phyloP scores from a whole-genome alignment of 2,888 invertebrate species.

The Itoplectis maculator region DNA sequence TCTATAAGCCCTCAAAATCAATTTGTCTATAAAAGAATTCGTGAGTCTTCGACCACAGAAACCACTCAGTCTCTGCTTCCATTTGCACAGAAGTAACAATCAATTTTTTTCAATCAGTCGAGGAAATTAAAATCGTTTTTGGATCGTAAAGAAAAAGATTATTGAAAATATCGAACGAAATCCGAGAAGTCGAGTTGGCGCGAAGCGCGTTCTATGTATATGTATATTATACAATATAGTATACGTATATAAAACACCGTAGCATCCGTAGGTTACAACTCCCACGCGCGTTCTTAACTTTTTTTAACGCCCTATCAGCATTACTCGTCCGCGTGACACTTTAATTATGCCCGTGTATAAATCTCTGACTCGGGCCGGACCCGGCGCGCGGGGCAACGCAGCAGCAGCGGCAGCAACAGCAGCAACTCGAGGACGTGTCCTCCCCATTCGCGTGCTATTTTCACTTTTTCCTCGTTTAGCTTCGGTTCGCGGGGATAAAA shows the following conservation, averaged over 20 bases:
- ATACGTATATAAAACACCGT: neutral
- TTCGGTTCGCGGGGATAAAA: conserved; percentile 16
- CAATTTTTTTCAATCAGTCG: too few species aligned
- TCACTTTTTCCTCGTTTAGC: conserved; percentile 26
- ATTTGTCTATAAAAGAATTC: too few species aligned
- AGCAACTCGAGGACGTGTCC: conserved; percentile 52
- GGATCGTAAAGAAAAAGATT: too few species aligned
- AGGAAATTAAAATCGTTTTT: too few species aligned
- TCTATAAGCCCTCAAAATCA: too few species aligned
- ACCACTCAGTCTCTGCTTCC: too few species aligned
- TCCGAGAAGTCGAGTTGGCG: neutral
- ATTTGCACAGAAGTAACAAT: too few species aligned
- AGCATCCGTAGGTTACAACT: conserved; percentile 46
- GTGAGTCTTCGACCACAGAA: too few species aligned
- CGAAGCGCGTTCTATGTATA: conserved; percentile 2
- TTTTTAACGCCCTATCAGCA: conserved; percentile 79
- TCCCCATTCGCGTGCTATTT: conserved; percentile 61
- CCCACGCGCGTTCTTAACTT: conserved; percentile 52
- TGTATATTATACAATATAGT: neutral
- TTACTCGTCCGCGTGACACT: conserved; percentile 81
- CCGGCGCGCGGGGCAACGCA: conserved; percentile 56
- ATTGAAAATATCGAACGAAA: too few species aligned
- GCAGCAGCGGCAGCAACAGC: too few species aligned
- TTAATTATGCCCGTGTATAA: conserved; percentile 82
- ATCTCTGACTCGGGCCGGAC: conserved; percentile 73